Conservation (phyloP, 2,797 vertebrate species). For the Pterois miles region DNA sequence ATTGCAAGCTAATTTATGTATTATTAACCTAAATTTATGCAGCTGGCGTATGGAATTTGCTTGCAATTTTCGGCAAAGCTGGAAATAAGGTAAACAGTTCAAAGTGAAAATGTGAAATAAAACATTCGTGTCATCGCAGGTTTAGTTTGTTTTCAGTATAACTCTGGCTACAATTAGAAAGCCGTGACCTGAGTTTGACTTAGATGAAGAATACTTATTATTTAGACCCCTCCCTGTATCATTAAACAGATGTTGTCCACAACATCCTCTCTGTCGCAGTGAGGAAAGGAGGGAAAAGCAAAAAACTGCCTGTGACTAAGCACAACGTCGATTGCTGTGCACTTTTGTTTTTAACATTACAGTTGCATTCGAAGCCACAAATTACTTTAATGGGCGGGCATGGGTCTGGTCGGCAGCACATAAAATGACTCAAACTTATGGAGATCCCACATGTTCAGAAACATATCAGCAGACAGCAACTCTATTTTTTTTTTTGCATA, state of each 20-base stretch:
- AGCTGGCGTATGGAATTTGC: not conserved
- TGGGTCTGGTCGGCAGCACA: conserved; percentile 63
- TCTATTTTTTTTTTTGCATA: not conserved
- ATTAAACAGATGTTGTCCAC: conserved; percentile 61
- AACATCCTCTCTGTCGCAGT: conserved; percentile 58
- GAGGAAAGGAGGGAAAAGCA: conserved; percentile 16
- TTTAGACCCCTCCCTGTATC: conserved; percentile 68
- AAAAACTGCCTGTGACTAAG: conserved; percentile 59
- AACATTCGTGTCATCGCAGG: conserved; percentile 24
- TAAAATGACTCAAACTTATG: conserved; percentile 74
- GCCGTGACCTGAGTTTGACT: conserved; percentile 59
- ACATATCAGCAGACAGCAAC: conserved; percentile 51
- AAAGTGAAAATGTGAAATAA: conserved; percentile 16
- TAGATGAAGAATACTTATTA: conserved; percentile 52
- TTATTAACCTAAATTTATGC: conserved; percentile 53
- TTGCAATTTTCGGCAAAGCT: conserved; percentile 9
- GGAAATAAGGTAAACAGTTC: conserved; percentile 19
- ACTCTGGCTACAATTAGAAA: conserved; percentile 40
- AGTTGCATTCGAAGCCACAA: conserved; percentile 68
- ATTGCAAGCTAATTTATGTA: conserved; percentile 55
- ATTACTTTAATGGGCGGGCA: conserved; percentile 73
- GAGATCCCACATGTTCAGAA: conserved; percentile 75
- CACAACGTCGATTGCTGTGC: conserved; percentile 50
- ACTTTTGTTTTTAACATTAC: conserved; percentile 78
- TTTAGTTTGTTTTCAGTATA: conserved; percentile 38